These are phyloP conservation scores for Zaprionus obscuricornis DNA, from an alignment of 2,888 invertebrate species.

Conservation along the genomic window DNA sequence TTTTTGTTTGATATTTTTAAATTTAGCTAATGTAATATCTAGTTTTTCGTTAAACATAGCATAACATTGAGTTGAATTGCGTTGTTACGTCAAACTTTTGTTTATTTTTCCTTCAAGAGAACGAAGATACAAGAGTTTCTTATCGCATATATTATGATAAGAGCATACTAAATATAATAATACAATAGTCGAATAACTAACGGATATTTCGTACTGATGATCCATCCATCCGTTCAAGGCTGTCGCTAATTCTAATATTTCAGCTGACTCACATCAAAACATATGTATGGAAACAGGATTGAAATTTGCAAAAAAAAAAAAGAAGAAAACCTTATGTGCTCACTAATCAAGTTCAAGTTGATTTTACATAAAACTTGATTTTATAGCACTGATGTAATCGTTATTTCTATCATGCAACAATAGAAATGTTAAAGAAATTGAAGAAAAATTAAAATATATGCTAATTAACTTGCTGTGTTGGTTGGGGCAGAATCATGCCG, in stretches of 20 bases:
- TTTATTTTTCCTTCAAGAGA: constrained; percentile 5
- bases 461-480: constrained; percentile 41
- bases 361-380: constrained; percentile 40
- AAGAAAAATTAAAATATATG: constrained; percentile 10
- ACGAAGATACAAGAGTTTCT: constrained; percentile 14
- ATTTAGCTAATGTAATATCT: constrained; percentile 20
- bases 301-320: constrained; percentile 21
- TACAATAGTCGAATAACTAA: constrained; percentile 13
- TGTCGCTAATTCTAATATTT: constrained; percentile 7
- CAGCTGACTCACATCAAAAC: constrained; percentile 31
- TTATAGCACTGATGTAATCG: constrained; percentile 36
- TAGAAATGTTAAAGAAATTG: constrained; percentile 28
- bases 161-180: not conserved
- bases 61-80: constrained; percentile 35
- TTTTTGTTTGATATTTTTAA: constrained; percentile 17
- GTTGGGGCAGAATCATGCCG: not conserved
- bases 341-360: constrained; percentile 46
- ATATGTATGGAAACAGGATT: constrained; percentile 42
- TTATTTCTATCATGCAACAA: constrained; percentile 23
- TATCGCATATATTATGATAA: constrained; percentile 37
- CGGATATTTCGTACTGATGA: not conserved
- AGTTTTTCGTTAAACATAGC: constrained; percentile 5
- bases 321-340: constrained; percentile 12
- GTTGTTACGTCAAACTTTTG: constrained; percentile 44
- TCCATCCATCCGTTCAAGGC: constrained; percentile 30